Percentiles rank a stretch among this genome's conserved stretches.
Evolutionary conservation across 2,888 invertebrate species (phyloP).

Genomic region (Dendrolimus pini): DNA sequence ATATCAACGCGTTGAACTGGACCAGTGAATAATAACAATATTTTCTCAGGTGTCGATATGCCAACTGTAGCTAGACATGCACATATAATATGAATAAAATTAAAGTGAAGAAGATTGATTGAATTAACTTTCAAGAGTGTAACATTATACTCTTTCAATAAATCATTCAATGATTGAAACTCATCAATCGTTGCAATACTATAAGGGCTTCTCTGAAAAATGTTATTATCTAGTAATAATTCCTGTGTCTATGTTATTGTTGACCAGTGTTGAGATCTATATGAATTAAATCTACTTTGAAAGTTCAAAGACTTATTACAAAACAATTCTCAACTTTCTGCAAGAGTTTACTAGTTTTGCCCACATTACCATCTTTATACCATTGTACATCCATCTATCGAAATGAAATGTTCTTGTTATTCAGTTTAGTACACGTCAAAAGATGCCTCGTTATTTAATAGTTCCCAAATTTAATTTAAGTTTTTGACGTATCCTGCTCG

Average conservation of each 20-base stretch:
- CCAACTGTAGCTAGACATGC: conserved; percentile 4
- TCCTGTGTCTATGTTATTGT: too few relatives aligned
- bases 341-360: conserved; percentile 19
- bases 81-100: too few relatives aligned
- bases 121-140: neutral
- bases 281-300: too few relatives aligned
- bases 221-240: too few relatives aligned
- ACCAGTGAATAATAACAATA: neutral
- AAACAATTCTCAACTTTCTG: conserved; percentile 25
- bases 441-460: conserved; percentile 16
- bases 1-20: neutral
- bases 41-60: neutral
- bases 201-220: too few relatives aligned
- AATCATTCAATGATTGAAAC: too few relatives aligned
- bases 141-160: too few relatives aligned
- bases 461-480: conserved; percentile 32
- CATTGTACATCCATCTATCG: conserved; percentile 25
- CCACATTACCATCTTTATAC: conserved; percentile 30
- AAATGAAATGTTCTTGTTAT: conserved; percentile 27
- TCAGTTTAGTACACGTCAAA: conserved; percentile 21
- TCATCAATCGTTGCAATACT: too few relatives aligned
- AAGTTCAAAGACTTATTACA: too few relatives aligned
- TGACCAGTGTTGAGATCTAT: too few relatives aligned
- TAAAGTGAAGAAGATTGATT: neutral
- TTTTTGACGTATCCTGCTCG: conserved; percentile 19